Conservation (phyloP, 1,140 invertebrate species). For the Sinella curviseta region DNA sequence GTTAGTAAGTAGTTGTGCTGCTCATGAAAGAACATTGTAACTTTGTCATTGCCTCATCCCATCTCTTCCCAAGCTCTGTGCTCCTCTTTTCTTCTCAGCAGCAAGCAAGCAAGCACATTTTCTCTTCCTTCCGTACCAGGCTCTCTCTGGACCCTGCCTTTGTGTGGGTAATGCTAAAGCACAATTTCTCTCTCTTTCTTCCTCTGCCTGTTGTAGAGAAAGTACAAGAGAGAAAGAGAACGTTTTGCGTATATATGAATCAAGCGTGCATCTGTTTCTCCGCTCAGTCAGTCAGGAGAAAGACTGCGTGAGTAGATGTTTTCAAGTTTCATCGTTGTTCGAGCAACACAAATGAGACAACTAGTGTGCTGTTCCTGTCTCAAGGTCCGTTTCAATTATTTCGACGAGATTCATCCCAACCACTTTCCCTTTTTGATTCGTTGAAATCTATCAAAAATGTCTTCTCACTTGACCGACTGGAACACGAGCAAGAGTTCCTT, state of each 20-base stretch:
- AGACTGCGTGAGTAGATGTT: neutral
- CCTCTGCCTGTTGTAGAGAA: neutral
- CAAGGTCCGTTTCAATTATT: neutral
- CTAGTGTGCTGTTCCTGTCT: neutral
- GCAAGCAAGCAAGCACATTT: slow-evolving; percentile 25
- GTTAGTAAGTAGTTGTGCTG: too few relatives aligned
- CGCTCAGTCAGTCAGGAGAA: slow-evolving; percentile 12
- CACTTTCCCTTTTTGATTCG: neutral
- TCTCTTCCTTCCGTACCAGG: slow-evolving; percentile 24
- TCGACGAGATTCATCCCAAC: neutral
- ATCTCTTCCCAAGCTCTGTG: slow-evolving; percentile 1
- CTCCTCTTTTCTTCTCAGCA: neutral
- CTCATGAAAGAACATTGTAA: slow-evolving; percentile 26
- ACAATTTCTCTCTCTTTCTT: neutral
- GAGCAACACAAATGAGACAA: neutral
- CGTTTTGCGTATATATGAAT: neutral
- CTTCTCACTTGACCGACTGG: neutral
- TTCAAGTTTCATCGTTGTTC: neutral
- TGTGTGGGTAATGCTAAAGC: neutral
- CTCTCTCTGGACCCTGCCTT: neutral
- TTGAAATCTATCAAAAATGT: neutral
- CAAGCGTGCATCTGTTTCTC: slow-evolving; percentile 1
- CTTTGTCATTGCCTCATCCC: slow-evolving; percentile 22
- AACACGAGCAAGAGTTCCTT: too few relatives aligned
- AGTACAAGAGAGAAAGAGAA: neutral